Evolutionary conservation across 2,888 invertebrate genomes (phyloP), one percentile per base, ranked within the genome.

Genomic region (Adelphocoris suturalis): DNA sequence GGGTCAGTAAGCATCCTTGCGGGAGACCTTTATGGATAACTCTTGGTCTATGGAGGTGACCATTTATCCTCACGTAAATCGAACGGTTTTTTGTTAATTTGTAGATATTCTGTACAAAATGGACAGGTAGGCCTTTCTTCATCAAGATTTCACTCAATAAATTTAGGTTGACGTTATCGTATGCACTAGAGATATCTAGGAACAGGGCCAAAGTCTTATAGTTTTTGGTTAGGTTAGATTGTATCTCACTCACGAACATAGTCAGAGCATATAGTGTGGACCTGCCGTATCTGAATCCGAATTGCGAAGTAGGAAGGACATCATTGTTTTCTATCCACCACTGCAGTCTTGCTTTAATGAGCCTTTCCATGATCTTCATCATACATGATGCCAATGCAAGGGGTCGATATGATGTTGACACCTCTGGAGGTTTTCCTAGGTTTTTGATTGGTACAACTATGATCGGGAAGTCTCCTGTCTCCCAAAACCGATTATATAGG

Each of bases 291-390:
- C 90, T 47, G 80, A 91, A 91, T 27, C 82, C 91, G 75, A 48
- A 88, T 76, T 91, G 91, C 37, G 55, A 61, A 19, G 48, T 14
- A n/a, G 87, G 86, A 14, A 91, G 28, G 13, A 82, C 16, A 16
- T 91, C 85, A 13, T 81, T 19, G 55, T 82, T 52, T 91, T 91
- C 91, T 19, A 90, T 16, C 90, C 90, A 91, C 87, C 90, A 55
- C 52, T 78, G 78, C 1, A 78, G 46, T 78, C 78, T 78, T 78
- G 78, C 75, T 48, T 85, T 82, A n/a, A 91, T 27, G 55, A 91
- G 47, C 48, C 89, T 75, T 57, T 90, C 90, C 47, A 85, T 91
- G 13, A 75, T 90, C 90, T 91, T 91, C 23, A 61, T 23, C 11
- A 89, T 28, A 78, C 91, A 91, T 75, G 90, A 89, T 1, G 86